Evolutionary conservation across 2,888 invertebrate species (phyloP), one percentile per base, ranked within the genome.

Genomic region (Eristalis tenax): DNA sequence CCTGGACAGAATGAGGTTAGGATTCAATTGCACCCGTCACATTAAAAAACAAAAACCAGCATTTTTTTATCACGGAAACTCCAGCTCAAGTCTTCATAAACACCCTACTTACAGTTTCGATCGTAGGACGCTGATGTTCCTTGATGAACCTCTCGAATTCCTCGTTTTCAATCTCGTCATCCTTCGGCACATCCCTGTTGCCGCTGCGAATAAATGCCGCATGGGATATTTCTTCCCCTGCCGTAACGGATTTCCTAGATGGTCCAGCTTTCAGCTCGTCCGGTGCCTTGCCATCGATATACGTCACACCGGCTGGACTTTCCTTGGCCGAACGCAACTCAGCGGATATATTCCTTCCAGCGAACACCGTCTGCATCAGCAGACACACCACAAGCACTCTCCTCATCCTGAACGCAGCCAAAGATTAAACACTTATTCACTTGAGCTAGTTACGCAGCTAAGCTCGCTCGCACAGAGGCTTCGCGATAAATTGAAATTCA

Each of bases 281-380:
- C 0, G 92, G 91, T 11, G 92, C 91, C 35, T 74, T 91, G n/a
- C 91, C 92, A 69, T 91, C 90, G 23, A 94, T 90, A 89, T 94
- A 94, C 23, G 93, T 94, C 11, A 94, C 94, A 87, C 94, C 94
- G 4, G 94, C 94, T 6, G 94, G 94, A 91, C 93, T 94, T 43
- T 89, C 89, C 40, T 89, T 88, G 61, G 90, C 89, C 23, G 91
- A 90, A 71, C 90, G 90, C 71, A 92, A 91, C 32, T 92, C 90
- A 43, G 92, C 90, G 77, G 92, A 91, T 18, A 92, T 91, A 89
- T 92, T 91, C 18, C 91, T 91, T 8, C 5, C 32, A 38, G 64
- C 75, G 35, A 38, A 79, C 13, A 80, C 87, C 32, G 69, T 71
- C 26, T 80, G 83, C 64, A 87, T 40, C 26, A 87, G 76, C 83